Conservation (phyloP, 2,888 invertebrate genomes). For the Hydropsyche betteni region DNA sequence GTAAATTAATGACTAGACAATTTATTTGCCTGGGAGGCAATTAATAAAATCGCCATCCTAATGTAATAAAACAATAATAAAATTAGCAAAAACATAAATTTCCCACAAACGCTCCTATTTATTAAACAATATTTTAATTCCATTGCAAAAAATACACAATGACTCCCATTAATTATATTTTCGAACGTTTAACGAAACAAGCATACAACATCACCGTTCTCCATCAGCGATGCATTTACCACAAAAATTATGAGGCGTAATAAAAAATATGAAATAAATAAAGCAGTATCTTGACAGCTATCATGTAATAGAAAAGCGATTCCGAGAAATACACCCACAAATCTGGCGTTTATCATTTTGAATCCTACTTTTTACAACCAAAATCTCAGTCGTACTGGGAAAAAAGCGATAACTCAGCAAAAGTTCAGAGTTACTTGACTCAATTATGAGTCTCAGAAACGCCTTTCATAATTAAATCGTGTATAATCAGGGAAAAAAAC, state of each 20-base stretch:
- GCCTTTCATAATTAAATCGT: constrained; percentile 4
- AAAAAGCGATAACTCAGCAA: neutral
- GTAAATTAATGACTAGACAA: constrained; percentile 9
- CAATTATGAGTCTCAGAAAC: neutral
- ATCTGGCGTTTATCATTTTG: neutral
- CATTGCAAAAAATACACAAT: too few relatives aligned
- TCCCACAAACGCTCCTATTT: too few relatives aligned
- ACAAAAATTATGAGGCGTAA: too few relatives aligned
- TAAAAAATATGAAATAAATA: constrained; percentile 18
- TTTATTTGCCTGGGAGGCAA: neutral
- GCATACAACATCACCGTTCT: too few relatives aligned
- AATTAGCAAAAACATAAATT: neutral
- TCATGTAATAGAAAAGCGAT: constrained; percentile 13
- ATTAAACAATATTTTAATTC: too few relatives aligned
- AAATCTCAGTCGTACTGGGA: neutral
- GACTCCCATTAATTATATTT: too few relatives aligned
- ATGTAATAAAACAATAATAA: neutral
- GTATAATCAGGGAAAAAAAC: constrained; percentile 4
- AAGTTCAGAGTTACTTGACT: constrained; percentile 22
- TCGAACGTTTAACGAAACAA: too few relatives aligned
- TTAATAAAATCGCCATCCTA: constrained; percentile 1
- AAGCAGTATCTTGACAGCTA: constrained; percentile 15
- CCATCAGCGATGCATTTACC: too few relatives aligned
- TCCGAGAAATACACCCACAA: constrained; percentile 8
- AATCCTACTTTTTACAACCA: neutral